Evolutionary conservation across 2,797 vertebrate species (phyloP).

Genomic region (Scleropages formosus): DNA sequence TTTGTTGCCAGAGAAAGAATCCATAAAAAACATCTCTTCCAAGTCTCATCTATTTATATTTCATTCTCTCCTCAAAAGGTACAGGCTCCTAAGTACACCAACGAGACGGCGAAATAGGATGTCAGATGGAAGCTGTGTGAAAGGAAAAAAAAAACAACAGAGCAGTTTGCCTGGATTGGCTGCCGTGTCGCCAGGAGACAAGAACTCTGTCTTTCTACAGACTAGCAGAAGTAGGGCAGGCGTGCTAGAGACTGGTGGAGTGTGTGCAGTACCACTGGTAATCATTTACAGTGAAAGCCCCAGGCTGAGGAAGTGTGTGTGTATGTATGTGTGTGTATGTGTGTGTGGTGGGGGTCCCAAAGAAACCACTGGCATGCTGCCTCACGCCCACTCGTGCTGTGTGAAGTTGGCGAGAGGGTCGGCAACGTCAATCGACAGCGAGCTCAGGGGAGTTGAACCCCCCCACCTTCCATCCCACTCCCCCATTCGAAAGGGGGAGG

Average conservation of each 20-base stretch:
- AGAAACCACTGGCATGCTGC: not conserved
- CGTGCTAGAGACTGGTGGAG: not conserved
- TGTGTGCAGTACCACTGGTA: not conserved
- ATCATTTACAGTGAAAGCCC: not conserved
- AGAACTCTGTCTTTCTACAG: not conserved
- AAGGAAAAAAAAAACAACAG: not conserved
- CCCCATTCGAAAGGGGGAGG: slow-evolving; percentile 15
- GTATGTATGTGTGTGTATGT: not conserved
- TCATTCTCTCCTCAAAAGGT: not conserved
- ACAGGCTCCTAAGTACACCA: not conserved
- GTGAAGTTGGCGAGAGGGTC: not conserved
- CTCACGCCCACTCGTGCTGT: not conserved
- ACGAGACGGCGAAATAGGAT: not conserved
- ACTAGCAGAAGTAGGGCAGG: not conserved
- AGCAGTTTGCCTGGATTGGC: not conserved
- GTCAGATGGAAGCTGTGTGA: not conserved
- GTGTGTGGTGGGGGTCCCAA: not conserved
- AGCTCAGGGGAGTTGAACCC: not conserved
- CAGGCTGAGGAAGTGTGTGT: not conserved
- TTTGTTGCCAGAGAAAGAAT: not conserved
- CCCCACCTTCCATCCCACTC: too few species aligned
- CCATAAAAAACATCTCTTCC: not conserved
- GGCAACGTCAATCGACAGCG: not conserved
- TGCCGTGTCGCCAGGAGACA: not conserved
- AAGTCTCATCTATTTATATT: not conserved